Evolutionary conservation across 2,888 invertebrate genomes (phyloP), one percentile per base, ranked within the genome.

Genomic region (Zonitis immaculata): DNA sequence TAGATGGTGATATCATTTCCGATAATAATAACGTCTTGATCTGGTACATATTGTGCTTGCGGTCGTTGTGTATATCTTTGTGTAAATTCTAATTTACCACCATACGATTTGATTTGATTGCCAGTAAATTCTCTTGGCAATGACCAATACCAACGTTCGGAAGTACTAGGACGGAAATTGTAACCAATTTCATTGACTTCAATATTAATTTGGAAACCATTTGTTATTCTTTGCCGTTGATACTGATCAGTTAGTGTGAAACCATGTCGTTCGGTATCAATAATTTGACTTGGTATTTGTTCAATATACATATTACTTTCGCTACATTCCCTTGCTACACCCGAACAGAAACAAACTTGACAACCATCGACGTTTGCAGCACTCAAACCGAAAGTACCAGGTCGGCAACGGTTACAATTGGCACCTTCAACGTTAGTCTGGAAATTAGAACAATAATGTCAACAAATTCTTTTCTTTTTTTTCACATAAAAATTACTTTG

Each of bases 331-430:
- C 78, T 78, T 0, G 88, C 83, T 7, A 89, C 85, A 9, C 91
- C 91, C 18, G 91, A 92, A 74, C 96, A 97, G 79, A 86, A 95
- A 72, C 96, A 97, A 49, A 86, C 79, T 43, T 84, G 81, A 71
- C 96, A 97, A 8, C 95, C 95, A 44, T 84, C 80, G 0, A 84
- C 81, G 73, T 92, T 88, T 12, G 74, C 74, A 0, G 73, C 69
- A 16, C 86, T 84, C 0, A 96, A 78, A 16, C 90, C 89, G 71
- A 89, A 96, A 0, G 89, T 88, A 6, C 90, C 89, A 4, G 81
- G 78, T 3, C 86, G 80, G 70, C 96, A 96, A 18, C 82, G 80
- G 69, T 89, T 85, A 71, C 96, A 96, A 44, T 78, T 79, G 0
- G 78, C 71, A 0, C 95, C 95, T 58, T 86, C 83, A 0, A 90